Evolutionary conservation across 2,113 vertebrate genomes (phyloP), one percentile per base, ranked within the genome.

Genomic region (Salvelinus sp.): DNA sequence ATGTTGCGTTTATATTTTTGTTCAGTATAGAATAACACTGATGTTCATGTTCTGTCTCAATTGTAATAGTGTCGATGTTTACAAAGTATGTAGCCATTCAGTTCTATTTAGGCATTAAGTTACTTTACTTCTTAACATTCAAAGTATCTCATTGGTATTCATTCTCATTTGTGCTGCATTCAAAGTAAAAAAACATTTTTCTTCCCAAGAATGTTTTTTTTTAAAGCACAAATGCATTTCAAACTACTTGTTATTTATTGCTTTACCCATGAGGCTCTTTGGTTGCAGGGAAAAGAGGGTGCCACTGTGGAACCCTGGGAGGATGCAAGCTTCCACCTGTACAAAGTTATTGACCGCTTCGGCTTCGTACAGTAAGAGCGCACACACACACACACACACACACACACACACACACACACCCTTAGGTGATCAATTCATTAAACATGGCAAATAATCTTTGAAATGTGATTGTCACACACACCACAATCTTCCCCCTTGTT

Each of bases 331-430:
- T 99, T 95, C 90, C 95, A 87, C 78, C 94, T 99, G 78, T 99
- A 99, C 91, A 98, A 97, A 94, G 95, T 96, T 86, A 94, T 97
- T 2, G 98, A 99, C 78, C 95, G 98, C 92, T 99, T 98, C 77
- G 98, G 97, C 81, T 99, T 99, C 88, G 91, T 98, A 81, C 98
- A 99, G 98, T 99, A 96, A 97, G 98, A 89, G 14, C 28, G 3
- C 44, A 0, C 62, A 5, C 50, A 70, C 22, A 22, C 14, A 16
- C 44, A 44, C 33, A 68, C 58, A 23, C 69, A 14, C 47, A 44
- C 67, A 50, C 69, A 70, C 20, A 22, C 10, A 12, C 25, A 47
- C 38, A 68, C 58, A 33, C 33, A 14, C 47, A 69, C 68, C 2
- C 69, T 20, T 44, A 64, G 18, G 54, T 57, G 38, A 18, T 57